These are phyloP conservation scores for Brachyhypopomus gauderio DNA, from an alignment of 2,113 vertebrate species.

Conservation along the genomic window DNA sequence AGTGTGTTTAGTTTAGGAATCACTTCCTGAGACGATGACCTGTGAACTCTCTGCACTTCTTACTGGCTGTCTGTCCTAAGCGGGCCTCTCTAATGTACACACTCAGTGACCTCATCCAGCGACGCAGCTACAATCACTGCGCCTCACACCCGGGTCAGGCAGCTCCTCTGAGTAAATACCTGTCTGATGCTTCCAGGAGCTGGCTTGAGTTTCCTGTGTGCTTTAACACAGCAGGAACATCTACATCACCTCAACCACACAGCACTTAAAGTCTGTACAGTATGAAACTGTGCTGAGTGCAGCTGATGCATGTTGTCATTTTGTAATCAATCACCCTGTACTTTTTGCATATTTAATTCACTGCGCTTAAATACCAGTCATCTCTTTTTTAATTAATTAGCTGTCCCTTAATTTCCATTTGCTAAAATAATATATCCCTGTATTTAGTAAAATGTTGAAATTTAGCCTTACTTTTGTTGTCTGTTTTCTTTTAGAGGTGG, in stretches of 20 bases:
- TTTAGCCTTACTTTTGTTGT: not conserved
- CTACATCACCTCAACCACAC: too few relatives aligned
- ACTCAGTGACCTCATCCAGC: not conserved
- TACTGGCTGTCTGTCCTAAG: not conserved
- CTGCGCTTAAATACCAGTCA: too few relatives aligned
- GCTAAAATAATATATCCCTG: not conserved
- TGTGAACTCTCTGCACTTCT: not conserved
- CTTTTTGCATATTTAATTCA: too few relatives aligned
- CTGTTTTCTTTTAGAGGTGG: constrained; percentile 2
- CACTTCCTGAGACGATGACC: not conserved
- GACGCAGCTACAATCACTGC: not conserved
- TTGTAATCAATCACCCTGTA: too few relatives aligned
- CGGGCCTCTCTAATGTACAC: not conserved
- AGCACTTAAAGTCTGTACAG: too few relatives aligned
- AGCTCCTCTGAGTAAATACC: too few relatives aligned
- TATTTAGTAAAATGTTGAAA: not conserved
- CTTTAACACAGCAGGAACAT: too few relatives aligned
- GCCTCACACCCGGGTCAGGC: not conserved
- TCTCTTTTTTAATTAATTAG: too few relatives aligned
- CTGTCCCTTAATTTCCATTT: not conserved
- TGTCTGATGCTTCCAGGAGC: too few relatives aligned
- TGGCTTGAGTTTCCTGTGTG: too few relatives aligned
- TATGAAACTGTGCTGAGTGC: too few relatives aligned
- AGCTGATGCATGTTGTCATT: too few relatives aligned
- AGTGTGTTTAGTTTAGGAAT: not conserved